These are phyloP conservation scores for Ia io DNA, from an alignment of 2,113 vertebrate genomes.

Conservation along the genomic window DNA sequence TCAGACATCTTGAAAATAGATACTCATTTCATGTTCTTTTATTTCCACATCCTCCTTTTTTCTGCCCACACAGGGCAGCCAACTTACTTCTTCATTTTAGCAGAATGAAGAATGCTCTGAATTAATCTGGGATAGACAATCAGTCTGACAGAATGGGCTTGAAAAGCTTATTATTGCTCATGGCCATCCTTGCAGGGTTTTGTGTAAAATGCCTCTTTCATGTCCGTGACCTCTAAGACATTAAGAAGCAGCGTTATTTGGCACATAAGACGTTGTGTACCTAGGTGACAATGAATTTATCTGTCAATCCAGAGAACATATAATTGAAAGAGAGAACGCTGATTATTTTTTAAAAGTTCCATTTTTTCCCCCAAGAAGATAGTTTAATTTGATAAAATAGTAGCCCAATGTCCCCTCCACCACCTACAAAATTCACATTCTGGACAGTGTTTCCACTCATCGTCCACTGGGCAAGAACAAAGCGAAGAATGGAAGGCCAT, in stretches of 20 bases:
- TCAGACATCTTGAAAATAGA: constrained; percentile 16
- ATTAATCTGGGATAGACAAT: constrained; percentile 43
- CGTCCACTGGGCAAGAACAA: not conserved
- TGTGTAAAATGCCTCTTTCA: constrained; percentile 43
- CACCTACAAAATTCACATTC: not conserved
- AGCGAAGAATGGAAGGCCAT: not conserved
- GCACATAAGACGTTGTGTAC: constrained; percentile 45
- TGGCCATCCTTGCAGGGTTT: not conserved
- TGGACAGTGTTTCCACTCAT: not conserved
- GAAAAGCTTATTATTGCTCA: constrained; percentile 48
- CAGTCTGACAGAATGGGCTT: not conserved
- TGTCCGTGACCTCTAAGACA: constrained; percentile 44
- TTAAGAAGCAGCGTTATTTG: constrained; percentile 43
- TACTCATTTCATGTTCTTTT: constrained; percentile 54
- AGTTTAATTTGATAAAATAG: constrained; percentile 44
- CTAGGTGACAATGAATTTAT: constrained; percentile 38
- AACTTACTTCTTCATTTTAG: constrained; percentile 56
- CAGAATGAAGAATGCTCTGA: constrained; percentile 39
- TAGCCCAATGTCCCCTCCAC: accelerated
- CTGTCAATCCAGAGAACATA: constrained; percentile 4
- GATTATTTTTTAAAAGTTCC: not conserved
- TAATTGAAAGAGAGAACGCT: not conserved
- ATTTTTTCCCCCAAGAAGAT: constrained; percentile 34
- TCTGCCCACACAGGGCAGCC: not conserved
- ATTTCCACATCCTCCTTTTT: not conserved